Conservation (phyloP, 2,113 vertebrate species). For the Tricholaema leucomelas region DNA sequence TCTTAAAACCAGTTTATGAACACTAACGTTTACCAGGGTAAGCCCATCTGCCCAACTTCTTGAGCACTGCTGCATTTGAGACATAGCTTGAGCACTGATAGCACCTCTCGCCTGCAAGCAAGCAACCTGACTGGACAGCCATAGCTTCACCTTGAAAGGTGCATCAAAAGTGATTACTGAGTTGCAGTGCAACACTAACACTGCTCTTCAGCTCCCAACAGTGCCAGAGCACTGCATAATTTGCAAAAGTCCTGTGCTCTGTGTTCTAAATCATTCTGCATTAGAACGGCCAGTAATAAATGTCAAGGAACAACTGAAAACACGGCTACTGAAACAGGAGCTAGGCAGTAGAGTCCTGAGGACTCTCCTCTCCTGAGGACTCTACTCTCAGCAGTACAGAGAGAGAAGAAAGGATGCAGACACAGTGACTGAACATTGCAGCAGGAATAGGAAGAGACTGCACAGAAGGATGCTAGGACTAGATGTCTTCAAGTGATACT, state of each 20-base stretch:
- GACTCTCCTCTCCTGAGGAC: no score
- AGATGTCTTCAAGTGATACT: not conserved
- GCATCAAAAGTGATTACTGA: not conserved
- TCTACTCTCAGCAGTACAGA: not conserved
- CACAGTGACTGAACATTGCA: not conserved
- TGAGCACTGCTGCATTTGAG: not conserved
- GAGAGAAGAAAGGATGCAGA: not conserved
- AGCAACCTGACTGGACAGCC: not conserved
- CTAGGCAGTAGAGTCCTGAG: not conserved
- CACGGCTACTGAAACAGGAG: not conserved
- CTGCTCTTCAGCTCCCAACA: not conserved
- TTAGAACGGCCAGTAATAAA: not conserved
- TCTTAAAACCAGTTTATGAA: not conserved
- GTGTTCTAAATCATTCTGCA: not conserved
- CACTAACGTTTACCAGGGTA: not conserved
- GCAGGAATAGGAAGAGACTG: not conserved
- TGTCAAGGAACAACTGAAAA: not conserved
- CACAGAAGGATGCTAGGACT: not conserved
- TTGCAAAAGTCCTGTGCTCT: not conserved
- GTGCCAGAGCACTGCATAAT: not conserved
- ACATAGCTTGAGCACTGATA: not conserved
- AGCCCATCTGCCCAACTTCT: not conserved
- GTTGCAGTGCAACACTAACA: not conserved
- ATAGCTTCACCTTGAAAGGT: not conserved
- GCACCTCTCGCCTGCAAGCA: not conserved